Evolutionary conservation across 2,888 invertebrate genomes (phyloP).

Genomic region (Thereva unica): DNA sequence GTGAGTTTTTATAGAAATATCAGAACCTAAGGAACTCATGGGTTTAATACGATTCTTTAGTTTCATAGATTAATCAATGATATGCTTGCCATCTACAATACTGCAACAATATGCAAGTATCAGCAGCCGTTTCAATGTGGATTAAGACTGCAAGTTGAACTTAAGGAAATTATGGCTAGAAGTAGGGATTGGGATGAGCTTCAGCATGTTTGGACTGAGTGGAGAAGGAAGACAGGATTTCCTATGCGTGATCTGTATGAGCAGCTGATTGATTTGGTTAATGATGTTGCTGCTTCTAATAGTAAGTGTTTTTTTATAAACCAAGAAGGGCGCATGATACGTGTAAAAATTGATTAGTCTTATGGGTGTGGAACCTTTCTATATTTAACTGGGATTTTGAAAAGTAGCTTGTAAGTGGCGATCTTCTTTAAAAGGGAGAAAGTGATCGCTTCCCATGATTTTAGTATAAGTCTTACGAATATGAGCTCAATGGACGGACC

Average conservation of each 20-base stretch:
- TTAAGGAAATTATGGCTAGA: conserved; percentile 75
- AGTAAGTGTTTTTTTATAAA: conserved; percentile 70
- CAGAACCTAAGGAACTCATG: neutral
- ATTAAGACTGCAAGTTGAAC: conserved; percentile 77
- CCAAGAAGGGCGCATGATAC: no score
- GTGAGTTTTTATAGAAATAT: conserved; percentile 60
- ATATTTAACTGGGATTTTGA: no score
- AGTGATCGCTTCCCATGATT: no score
- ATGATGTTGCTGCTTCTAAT: conserved; percentile 78
- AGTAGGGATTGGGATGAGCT: conserved; percentile 87
- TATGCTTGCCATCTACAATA: conserved; percentile 85
- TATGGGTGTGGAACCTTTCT: no score
- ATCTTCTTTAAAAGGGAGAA: no score
- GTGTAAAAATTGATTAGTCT: no score
- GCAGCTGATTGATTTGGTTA: conserved; percentile 77
- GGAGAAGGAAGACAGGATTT: conserved; percentile 82
- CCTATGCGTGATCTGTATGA: conserved; percentile 79
- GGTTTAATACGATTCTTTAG: conserved; percentile 62
- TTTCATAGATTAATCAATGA: conserved; percentile 86
- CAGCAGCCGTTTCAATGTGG: conserved; percentile 84
- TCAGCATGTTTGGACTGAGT: conserved; percentile 86
- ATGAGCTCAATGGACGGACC: no score
- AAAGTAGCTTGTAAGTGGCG: no score
- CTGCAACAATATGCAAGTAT: conserved; percentile 81
- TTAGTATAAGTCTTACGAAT: no score